phyloP scores from a whole-genome alignment of 2,888 invertebrate species.

The Epistrophe eligans region DNA sequence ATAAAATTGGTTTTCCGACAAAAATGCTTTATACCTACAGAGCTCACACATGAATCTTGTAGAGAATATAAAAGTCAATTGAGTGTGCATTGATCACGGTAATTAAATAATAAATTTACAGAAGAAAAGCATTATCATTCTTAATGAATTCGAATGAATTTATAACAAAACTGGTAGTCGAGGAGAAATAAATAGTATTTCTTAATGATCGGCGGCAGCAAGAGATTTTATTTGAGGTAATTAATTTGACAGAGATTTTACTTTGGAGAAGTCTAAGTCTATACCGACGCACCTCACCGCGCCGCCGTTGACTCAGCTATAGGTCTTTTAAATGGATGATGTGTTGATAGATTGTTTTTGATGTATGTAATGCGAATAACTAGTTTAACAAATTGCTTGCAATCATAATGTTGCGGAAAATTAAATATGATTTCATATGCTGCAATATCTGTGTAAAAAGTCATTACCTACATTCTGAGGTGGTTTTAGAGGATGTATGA shows the following conservation, averaged over 20 bases:
- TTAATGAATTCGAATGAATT: constrained; percentile 69
- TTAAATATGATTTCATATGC: constrained; percentile 44
- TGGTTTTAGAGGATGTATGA: not conserved
- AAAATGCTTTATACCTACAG: constrained; percentile 26
- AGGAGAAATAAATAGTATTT: constrained; percentile 32
- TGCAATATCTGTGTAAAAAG: constrained; percentile 26
- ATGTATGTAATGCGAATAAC: constrained; percentile 37
- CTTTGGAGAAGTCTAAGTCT: constrained; percentile 19
- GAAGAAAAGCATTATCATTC: constrained; percentile 26
- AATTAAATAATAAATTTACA: constrained; percentile 70
- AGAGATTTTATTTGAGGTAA: constrained; percentile 62
- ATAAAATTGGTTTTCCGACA: constrained; percentile 44
- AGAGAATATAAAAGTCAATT: constrained; percentile 64
- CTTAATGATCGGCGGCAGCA: constrained; percentile 55
- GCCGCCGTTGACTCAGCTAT: not conserved
- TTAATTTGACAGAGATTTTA: constrained; percentile 72
- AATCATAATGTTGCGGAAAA: constrained; percentile 38
- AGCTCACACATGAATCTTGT: constrained; percentile 34
- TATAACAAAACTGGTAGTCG: constrained; percentile 60
- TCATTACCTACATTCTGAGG: constrained; percentile 1
- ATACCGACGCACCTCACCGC: not conserved
- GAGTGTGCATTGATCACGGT: constrained; percentile 71
- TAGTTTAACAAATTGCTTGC: constrained; percentile 48
- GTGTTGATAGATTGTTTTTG: constrained; percentile 64
- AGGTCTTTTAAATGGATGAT: constrained; percentile 57